Percentiles rank a stretch among this genome's conserved stretches.
phyloP scores from a whole-genome alignment of 2,888 invertebrate genomes.

The Silvanus unidentatus region DNA sequence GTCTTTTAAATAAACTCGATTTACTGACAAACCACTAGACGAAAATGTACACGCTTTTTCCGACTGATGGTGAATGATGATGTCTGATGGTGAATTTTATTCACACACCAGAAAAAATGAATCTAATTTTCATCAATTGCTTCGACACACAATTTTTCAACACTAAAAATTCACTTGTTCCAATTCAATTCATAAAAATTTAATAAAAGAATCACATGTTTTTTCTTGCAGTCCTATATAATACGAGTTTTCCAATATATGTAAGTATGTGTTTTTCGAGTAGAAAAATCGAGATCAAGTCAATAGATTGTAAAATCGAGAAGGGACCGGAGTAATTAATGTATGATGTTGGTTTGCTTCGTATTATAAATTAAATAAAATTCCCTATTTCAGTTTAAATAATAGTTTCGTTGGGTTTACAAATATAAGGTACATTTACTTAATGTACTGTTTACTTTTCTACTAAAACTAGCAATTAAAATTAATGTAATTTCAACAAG shows the following conservation, averaged over 20 bases:
- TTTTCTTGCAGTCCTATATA: no score
- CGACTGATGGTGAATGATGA: neutral
- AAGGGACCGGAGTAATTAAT: no score
- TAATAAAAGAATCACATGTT: constrained; percentile 37
- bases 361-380: no score
- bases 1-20: constrained; percentile 44
- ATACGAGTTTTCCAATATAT: no score
- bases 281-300: no score
- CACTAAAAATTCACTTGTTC: constrained; percentile 29
- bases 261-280: no score
- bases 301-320: no score
- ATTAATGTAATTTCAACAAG: constrained; percentile 33
- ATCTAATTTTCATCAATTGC: constrained; percentile 14
- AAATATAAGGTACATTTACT: constrained; percentile 20
- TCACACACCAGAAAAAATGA: constrained; percentile 4
- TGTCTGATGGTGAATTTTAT: constrained; percentile 1
- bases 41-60: constrained; percentile 13
- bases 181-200: constrained; percentile 36
- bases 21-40: constrained; percentile 31
- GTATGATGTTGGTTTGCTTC: no score
- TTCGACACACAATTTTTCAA: constrained; percentile 12
- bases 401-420: no score
- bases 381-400: no score
- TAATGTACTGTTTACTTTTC: constrained; percentile 26
- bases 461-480: constrained; percentile 32